phyloP scores from a whole-genome alignment of 2,113 vertebrate genomes.

The Baryphthengus martii region DNA sequence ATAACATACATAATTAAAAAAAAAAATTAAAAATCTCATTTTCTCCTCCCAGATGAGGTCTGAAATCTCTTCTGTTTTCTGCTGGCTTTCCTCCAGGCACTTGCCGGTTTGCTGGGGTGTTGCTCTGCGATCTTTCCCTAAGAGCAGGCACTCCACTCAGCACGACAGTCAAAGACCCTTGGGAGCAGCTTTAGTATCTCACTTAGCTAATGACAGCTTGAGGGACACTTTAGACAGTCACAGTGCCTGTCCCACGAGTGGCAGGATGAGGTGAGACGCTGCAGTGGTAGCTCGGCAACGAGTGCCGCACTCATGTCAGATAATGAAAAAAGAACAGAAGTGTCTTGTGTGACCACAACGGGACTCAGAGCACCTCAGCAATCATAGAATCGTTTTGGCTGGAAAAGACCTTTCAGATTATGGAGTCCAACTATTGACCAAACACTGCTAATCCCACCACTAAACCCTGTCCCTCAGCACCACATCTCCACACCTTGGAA shows the following conservation, averaged over 20 bases:
- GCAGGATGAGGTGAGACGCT: background rate
- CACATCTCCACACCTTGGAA: too few species aligned
- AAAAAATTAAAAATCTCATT: background rate
- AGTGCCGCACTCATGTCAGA: accelerated
- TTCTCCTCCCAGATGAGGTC: background rate
- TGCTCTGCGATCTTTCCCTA: background rate
- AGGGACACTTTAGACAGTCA: background rate
- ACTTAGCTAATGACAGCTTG: background rate
- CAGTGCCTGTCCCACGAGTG: background rate
- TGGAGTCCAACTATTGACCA: too few species aligned
- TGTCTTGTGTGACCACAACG: background rate
- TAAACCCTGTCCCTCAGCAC: too few species aligned
- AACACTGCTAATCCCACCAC: too few species aligned
- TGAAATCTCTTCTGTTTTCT: background rate
- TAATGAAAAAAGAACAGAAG: background rate
- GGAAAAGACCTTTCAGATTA: too few species aligned
- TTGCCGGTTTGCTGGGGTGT: background rate
- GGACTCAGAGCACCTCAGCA: background rate
- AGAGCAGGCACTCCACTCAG: background rate
- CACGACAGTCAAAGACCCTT: background rate
- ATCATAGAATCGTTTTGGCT: background rate
- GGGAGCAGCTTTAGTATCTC: background rate
- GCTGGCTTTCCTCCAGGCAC: background rate
- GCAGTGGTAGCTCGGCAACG: accelerated
- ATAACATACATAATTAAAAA: too few species aligned